Evolutionary conservation across 2,888 invertebrate genomes (phyloP).

Genomic region (Yponomeuta sedellus): DNA sequence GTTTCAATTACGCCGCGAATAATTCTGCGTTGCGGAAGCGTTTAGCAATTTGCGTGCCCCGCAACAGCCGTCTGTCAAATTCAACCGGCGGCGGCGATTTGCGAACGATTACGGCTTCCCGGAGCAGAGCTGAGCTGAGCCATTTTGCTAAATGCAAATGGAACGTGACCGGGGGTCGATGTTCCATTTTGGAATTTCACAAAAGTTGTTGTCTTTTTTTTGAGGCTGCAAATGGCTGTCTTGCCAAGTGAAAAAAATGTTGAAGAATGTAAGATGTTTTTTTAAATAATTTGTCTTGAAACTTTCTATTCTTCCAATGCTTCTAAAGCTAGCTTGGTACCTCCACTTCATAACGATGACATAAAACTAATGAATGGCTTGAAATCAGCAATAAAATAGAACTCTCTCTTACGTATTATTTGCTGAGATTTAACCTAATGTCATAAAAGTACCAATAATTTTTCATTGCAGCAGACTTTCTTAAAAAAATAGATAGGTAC

Average conservation of each 20-base stretch:
- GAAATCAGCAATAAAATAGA: not conserved
- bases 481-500: too few species aligned
- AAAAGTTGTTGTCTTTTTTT: not conserved
- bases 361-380: not conserved
- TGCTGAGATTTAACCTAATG: too few species aligned
- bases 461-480: too few species aligned
- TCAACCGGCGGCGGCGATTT: conserved; percentile 25
- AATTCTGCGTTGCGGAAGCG: conserved; percentile 47
- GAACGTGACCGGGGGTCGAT: conserved; percentile 24
- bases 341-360: not conserved
- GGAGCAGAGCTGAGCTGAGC: conserved; percentile 29
- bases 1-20: not conserved
- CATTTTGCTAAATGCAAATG: conserved; percentile 41
- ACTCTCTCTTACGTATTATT: not conserved
- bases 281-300: too few species aligned
- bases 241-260: conserved; percentile 15
- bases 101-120: conserved; percentile 50
- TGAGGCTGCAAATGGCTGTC: not conserved
- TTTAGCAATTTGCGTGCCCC: conserved; percentile 47
- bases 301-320: too few species aligned
- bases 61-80: conserved; percentile 43
- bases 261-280: too few species aligned
- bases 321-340: not conserved
- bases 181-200: conserved; percentile 7
- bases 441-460: too few species aligned